Percentiles rank a stretch among this genome's conserved stretches.
Evolutionary conservation across 2,888 invertebrate genomes (phyloP).

Genomic region (Ypsolopha scabrella): DNA sequence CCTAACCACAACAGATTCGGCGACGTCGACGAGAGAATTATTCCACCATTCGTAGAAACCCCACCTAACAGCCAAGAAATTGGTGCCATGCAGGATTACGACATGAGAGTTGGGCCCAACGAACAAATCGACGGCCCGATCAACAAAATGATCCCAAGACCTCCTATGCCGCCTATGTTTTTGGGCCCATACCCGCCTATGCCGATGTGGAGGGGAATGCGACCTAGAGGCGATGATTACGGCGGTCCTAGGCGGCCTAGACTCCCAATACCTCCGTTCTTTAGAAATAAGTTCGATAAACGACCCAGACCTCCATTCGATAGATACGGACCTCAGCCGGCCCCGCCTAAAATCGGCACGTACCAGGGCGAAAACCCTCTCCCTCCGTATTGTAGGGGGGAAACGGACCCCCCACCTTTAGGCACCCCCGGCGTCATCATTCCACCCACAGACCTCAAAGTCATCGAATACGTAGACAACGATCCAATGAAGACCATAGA

Average conservation of each 20-base stretch:
- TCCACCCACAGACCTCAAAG: constrained; percentile 44
- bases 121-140: constrained; percentile 25
- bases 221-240: constrained; percentile 45
- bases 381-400: constrained; percentile 36
- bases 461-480: constrained; percentile 55
- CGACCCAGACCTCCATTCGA: constrained; percentile 38
- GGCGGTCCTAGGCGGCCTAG: constrained; percentile 38
- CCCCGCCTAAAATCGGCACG: constrained; percentile 42
- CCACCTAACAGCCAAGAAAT: constrained; percentile 37
- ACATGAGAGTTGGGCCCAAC: constrained; percentile 39
- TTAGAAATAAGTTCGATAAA: constrained; percentile 44
- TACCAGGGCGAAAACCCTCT: constrained; percentile 47
- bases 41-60: constrained; percentile 39
- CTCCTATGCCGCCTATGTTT: constrained; percentile 25
- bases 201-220: constrained; percentile 37
- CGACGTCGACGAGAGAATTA: constrained; percentile 65
- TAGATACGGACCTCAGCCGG: constrained; percentile 20
- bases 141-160: constrained; percentile 27
- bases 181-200: constrained; percentile 26
- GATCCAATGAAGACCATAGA: constrained; percentile 84
- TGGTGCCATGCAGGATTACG: constrained; percentile 33
- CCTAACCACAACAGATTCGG: constrained; percentile 51
- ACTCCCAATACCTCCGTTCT: constrained; percentile 38
- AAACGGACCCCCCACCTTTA: constrained; percentile 40
- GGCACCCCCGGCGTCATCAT: constrained; percentile 44